Percentiles rank a stretch among this genome's conserved stretches.
Conservation (phyloP, 2,113 vertebrate species). For the Oxygymnocypris stewartii region DNA sequence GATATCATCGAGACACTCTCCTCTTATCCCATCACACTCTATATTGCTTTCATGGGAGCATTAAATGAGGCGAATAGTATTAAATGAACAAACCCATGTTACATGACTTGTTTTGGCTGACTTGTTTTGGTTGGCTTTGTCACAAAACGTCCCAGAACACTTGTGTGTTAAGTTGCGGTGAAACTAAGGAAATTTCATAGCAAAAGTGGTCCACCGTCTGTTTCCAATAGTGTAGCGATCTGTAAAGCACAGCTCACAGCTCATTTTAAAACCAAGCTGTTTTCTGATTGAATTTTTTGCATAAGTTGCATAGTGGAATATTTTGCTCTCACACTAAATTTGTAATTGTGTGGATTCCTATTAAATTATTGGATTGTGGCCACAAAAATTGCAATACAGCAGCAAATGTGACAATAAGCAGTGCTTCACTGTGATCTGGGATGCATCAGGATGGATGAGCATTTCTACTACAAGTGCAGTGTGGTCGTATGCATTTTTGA, state of each 20-base stretch:
- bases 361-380: neutral
- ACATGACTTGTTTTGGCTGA: neutral
- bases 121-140: neutral
- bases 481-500: neutral
- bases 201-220: neutral
- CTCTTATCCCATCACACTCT: neutral
- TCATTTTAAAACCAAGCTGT: neutral
- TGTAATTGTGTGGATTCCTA: neutral
- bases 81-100: neutral
- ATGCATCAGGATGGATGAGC: neutral
- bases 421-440: neutral
- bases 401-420: neutral
- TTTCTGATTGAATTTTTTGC: neutral
- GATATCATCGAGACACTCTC: neutral
- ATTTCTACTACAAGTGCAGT: neutral
- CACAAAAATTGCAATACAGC: neutral
- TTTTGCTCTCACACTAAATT: neutral
- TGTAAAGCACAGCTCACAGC: neutral
- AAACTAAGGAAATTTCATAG: neutral
- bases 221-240: neutral
- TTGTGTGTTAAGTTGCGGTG: neutral
- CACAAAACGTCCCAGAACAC: neutral
- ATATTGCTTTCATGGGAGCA: neutral
- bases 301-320: neutral
- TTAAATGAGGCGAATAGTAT: neutral